Conservation (phyloP, 1,140 invertebrate genomes). For the Rhopalosiphum maidis region DNA sequence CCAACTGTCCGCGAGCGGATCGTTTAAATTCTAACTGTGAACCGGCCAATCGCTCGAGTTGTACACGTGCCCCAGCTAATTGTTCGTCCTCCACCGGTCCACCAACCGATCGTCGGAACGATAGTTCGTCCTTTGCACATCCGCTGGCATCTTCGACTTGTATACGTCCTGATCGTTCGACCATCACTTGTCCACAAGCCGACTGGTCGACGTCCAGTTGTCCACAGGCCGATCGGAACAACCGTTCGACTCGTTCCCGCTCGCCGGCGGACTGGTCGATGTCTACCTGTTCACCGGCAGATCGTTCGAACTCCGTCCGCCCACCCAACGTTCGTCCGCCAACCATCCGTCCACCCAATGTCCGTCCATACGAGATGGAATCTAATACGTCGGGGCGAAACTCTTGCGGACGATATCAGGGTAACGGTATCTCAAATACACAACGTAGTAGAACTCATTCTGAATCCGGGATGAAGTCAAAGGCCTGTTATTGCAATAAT, state of each 20-base stretch:
- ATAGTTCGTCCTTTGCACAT: not conserved
- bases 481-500: not conserved
- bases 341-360: not conserved
- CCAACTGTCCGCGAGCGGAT: too few relatives aligned
- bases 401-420: not conserved
- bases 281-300: not conserved
- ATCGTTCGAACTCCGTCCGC: not conserved
- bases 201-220: not conserved
- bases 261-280: not conserved
- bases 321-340: not conserved
- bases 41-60: too few relatives aligned
- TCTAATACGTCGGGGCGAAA: not conserved
- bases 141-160: too few relatives aligned
- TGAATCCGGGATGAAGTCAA: not conserved
- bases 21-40: too few relatives aligned
- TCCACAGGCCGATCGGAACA: not conserved
- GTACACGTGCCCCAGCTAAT: too few relatives aligned
- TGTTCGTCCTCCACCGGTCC: too few relatives aligned
- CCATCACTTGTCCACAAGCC: too few relatives aligned
- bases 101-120: too few relatives aligned
- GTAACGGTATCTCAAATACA: not conserved
- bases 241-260: not conserved
- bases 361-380: not conserved
- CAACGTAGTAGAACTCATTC: not conserved
- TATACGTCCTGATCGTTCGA: too few relatives aligned